Percentiles rank a stretch among this genome's conserved stretches.
These are phyloP conservation scores for Arenaria interpres DNA, from an alignment of 2,113 vertebrate species.

Conservation along the genomic window DNA sequence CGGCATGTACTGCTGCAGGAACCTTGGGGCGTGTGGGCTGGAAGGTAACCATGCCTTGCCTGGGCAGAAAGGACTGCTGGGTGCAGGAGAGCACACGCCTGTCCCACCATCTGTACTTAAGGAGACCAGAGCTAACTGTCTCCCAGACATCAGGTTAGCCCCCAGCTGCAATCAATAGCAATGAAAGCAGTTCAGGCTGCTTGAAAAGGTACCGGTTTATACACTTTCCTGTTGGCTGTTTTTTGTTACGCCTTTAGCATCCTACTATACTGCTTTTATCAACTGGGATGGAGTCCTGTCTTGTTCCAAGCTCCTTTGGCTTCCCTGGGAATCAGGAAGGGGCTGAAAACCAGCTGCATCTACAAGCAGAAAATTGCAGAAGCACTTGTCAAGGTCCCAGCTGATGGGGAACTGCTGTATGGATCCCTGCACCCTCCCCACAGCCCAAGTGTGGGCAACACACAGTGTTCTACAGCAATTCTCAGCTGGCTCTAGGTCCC, in stretches of 20 bases:
- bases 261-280: neutral
- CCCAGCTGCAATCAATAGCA: neutral
- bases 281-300: neutral
- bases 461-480: rapidly evolving
- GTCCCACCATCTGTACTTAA: neutral
- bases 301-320: neutral
- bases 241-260: neutral
- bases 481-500: rapidly evolving
- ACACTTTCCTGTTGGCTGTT: neutral
- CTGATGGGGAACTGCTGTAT: neutral
- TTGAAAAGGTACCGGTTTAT: neutral
- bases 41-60: neutral
- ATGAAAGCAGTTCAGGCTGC: neutral
- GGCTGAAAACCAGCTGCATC: neutral
- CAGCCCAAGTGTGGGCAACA: neutral
- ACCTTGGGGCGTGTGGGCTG: rapidly evolving
- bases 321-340: rapidly evolving
- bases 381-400: neutral
- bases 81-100: neutral
- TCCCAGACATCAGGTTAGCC: neutral
- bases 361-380: neutral
- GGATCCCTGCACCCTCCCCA: rapidly evolving
- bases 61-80: neutral
- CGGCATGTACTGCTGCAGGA: neutral
- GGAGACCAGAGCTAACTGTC: neutral